Conservation (phyloP, 2,797 vertebrate species). For the Anguilla marmorata region DNA sequence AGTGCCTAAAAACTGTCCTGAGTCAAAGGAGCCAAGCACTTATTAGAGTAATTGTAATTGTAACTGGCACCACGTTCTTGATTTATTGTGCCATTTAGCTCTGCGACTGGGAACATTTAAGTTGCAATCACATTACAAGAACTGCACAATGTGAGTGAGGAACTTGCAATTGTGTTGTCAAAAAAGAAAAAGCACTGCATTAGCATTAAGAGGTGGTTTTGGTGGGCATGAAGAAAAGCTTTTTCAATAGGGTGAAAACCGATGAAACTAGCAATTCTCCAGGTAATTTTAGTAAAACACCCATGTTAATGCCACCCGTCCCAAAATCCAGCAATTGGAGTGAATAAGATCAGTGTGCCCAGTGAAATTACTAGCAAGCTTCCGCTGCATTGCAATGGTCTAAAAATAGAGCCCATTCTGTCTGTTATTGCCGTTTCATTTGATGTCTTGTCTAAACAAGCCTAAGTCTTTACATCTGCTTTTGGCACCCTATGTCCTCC, state of each 20-base stretch:
- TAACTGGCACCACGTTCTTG: background rate
- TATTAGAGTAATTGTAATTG: background rate
- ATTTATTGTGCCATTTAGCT: background rate
- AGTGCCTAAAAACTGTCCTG: background rate
- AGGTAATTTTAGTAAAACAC: background rate
- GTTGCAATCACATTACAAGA: background rate
- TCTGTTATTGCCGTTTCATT: background rate
- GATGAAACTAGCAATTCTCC: background rate
- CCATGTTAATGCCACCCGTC: background rate
- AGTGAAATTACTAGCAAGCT: background rate
- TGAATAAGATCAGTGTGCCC: background rate
- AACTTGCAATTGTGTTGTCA: background rate
- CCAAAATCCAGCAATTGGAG: background rate
- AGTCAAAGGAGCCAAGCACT: background rate
- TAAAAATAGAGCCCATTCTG: background rate
- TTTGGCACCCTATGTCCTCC: background rate
- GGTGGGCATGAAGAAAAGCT: background rate
- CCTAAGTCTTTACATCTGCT: background rate
- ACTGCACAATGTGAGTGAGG: background rate
- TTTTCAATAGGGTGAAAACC: background rate
- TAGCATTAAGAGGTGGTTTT: background rate
- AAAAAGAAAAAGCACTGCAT: background rate
- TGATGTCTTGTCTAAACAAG: background rate
- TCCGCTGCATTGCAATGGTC: background rate
- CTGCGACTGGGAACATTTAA: background rate